Evolutionary conservation across 2,113 vertebrate genomes (phyloP).

Genomic region (Ailurus styani): DNA sequence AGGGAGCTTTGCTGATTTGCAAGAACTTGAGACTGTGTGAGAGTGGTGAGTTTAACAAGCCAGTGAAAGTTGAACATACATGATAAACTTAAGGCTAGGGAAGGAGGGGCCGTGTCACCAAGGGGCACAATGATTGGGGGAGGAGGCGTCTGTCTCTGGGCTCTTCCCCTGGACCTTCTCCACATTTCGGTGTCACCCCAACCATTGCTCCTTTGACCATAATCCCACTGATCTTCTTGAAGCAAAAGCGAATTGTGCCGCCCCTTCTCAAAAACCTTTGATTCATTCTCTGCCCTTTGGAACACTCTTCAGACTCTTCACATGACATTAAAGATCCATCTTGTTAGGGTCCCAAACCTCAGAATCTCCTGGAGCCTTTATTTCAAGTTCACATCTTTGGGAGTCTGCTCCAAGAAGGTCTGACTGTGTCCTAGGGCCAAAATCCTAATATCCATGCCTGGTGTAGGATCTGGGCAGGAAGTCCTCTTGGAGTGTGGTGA

Average conservation of each 20-base stretch:
- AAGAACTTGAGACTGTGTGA: neutral
- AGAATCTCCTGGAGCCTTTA: neutral
- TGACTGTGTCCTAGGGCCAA: neutral
- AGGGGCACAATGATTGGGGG: neutral
- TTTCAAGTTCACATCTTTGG: neutral
- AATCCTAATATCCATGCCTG: neutral
- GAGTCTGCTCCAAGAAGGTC: neutral
- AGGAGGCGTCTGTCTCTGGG: neutral
- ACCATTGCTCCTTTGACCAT: neutral
- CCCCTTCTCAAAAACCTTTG: neutral
- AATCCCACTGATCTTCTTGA: neutral
- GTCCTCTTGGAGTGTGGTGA: neutral
- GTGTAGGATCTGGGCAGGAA: neutral
- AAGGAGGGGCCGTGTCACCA: neutral
- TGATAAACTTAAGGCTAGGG: neutral
- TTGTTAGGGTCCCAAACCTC: neutral
- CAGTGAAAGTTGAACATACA: neutral
- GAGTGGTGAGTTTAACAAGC: neutral
- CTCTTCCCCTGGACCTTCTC: neutral
- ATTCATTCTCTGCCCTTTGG: neutral
- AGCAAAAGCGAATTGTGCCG: neutral
- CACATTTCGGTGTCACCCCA: rapidly evolving
- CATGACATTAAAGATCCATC: neutral
- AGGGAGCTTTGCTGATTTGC: neutral
- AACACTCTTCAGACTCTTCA: neutral